phyloP scores from a whole-genome alignment of 2,888 invertebrate species.

The Hirtodrosophila trivittata region DNA sequence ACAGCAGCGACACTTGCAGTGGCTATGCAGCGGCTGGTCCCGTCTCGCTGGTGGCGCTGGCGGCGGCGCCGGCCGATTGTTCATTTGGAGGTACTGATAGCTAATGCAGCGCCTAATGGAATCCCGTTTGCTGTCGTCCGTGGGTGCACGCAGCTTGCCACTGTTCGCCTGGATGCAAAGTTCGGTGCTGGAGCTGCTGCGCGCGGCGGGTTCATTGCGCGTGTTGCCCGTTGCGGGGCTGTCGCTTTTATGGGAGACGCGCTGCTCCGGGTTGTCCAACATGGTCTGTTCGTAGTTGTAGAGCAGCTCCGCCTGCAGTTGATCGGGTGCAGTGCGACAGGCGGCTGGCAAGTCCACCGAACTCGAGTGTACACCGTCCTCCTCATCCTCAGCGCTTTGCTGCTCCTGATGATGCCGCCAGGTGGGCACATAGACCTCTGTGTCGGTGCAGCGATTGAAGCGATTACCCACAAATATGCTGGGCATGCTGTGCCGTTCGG shows the following conservation, averaged over 20 bases:
- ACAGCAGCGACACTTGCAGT: slow-evolving; percentile 86
- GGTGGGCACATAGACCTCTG: slow-evolving; percentile 85
- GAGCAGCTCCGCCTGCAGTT: slow-evolving; percentile 85
- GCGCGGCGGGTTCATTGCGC: slow-evolving; percentile 24
- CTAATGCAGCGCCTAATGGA: slow-evolving; percentile 85
- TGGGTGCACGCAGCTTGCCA: slow-evolving; percentile 63
- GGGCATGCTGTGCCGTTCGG: slow-evolving; percentile 87
- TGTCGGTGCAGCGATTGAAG: slow-evolving; percentile 85
- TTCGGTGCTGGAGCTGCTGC: slow-evolving; percentile 64
- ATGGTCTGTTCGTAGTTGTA: slow-evolving; percentile 84
- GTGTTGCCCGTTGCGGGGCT: slow-evolving; percentile 47
- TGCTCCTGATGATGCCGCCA: slow-evolving; percentile 83
- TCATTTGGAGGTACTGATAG: slow-evolving; percentile 84
- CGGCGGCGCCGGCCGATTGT: slow-evolving; percentile 44
- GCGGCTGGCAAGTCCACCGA: slow-evolving; percentile 85
- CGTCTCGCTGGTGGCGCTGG: slow-evolving; percentile 11
- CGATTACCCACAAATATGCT: slow-evolving; percentile 87
- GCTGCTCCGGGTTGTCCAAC: slow-evolving; percentile 86
- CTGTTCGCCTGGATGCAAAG: slow-evolving; percentile 62
- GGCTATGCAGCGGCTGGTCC: slow-evolving; percentile 41
- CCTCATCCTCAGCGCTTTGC: slow-evolving; percentile 53
- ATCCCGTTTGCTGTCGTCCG: slow-evolving; percentile 55
- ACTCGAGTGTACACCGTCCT: slow-evolving; percentile 85
- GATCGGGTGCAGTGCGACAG: slow-evolving; percentile 85
- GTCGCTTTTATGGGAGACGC: slow-evolving; percentile 45